Evolutionary conservation across 1,140 invertebrate species (phyloP).

Genomic region (Cepaea nemoralis): DNA sequence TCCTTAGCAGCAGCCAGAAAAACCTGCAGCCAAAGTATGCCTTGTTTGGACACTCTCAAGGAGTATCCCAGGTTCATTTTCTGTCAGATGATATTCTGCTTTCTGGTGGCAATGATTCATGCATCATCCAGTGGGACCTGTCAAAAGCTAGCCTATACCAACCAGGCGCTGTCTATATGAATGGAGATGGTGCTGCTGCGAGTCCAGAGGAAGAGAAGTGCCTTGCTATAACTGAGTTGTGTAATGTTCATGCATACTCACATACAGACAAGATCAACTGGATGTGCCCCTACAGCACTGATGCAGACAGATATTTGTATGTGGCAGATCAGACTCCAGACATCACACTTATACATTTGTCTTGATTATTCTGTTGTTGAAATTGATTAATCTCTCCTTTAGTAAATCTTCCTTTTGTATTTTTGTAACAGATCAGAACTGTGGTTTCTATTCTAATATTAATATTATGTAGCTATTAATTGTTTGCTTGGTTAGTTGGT

Average conservation of each 20-base stretch:
- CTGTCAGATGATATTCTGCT: constrained; percentile 51
- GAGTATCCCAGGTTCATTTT: constrained; percentile 66
- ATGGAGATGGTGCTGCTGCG: constrained; percentile 39
- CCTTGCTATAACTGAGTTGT: constrained; percentile 49
- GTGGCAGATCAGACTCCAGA: constrained; percentile 62
- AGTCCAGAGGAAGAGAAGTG: constrained; percentile 43
- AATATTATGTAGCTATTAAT: too few species aligned
- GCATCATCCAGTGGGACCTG: constrained; percentile 63
- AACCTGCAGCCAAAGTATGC: constrained; percentile 56
- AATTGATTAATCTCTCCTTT: too few species aligned
- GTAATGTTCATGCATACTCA: constrained; percentile 49
- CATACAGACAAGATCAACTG: constrained; percentile 66
- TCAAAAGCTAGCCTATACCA: constrained; percentile 49
- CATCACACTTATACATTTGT: constrained; percentile 50
- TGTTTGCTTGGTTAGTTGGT: too few species aligned
- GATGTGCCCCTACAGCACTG: constrained; percentile 54
- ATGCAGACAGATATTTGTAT: constrained; percentile 47
- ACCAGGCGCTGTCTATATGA: constrained; percentile 32
- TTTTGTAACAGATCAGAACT: too few species aligned
- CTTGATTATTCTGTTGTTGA: constrained; percentile 5
- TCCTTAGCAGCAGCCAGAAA: constrained; percentile 58
- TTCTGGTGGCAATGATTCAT: constrained; percentile 65
- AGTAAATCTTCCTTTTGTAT: too few species aligned
- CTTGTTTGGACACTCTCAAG: constrained; percentile 64
- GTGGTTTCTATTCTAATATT: too few species aligned